Base-by-base conservation (phyloP, 2,888 invertebrate genomes). In the Euplexia lucipara region DNA sequence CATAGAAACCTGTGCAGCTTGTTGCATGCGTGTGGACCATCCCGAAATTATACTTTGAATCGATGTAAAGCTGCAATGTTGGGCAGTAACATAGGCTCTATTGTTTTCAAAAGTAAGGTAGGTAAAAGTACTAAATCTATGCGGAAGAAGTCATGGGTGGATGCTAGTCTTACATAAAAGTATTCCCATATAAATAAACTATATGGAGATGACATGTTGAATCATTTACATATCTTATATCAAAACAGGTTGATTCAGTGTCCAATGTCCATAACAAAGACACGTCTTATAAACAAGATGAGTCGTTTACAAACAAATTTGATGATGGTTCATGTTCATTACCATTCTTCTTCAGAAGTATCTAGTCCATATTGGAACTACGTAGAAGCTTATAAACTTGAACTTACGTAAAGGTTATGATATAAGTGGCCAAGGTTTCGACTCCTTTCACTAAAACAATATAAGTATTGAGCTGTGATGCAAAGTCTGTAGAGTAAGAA, bases 251-350 rank as follows among this genome's bases (percentile, higher is more conserved):
- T 54, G 32, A 44, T 54, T n/a, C 32, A 37, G 37, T 48, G 71
- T 58, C 20, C 20, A 20, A 34, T 66, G 57, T 48, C 35, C 10
- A 57, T 60, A 70, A 34, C 44, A 70, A 70, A 45, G 65, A 39
- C 44, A 57, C 20, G 42, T 54, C 64, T 60, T 53, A 51, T 70
- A 66, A 75, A 75, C 66, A 75, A 37, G 42, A 44, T 51, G 18
- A 42, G 16, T 61, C 69, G 52, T 65, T 70, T 61, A 70, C 61
- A 75, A 76, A 71, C 54, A 62, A 10, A 44, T 56, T 66, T 49
- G 22, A 52, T 52, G 30, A 44, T 42, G 44, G 44, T 67, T 52
- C 18, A 59, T 9, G 41, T 41, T 49, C 37, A n/a, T 4, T 7
- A 16, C 39, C 26, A 37, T 47, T 37, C n/a, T 30, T 39, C 30